Evolutionary conservation across 2,797 vertebrate species (phyloP).

Genomic region (Ctenopoma kingsleyae): DNA sequence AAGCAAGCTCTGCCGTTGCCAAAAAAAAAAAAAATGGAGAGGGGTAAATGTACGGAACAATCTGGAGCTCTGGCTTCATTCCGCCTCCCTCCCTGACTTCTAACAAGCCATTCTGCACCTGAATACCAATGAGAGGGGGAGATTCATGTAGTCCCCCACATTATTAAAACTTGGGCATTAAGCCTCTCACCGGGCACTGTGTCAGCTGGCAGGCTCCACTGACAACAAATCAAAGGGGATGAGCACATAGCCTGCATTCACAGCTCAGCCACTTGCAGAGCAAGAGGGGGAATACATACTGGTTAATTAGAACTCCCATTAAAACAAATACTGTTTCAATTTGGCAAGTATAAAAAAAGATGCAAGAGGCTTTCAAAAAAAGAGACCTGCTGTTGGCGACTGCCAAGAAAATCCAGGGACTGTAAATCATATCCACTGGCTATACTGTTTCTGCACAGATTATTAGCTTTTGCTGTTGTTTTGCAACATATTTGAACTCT

Average conservation of each 20-base stretch:
- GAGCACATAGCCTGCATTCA: conserved; percentile 85
- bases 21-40: conserved; percentile 66
- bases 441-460: conserved; percentile 82
- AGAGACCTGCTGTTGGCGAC: conserved; percentile 81
- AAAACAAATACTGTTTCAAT: conserved; percentile 88
- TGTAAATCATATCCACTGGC: conserved; percentile 85
- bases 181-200: conserved; percentile 85
- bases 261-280: conserved; percentile 78
- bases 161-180: conserved; percentile 88
- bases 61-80: conserved; percentile 80
- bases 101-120: conserved; percentile 85
- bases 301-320: conserved; percentile 88
- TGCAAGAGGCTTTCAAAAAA: conserved; percentile 86
- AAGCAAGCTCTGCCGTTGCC: conserved; percentile 82
- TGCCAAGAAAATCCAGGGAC: conserved; percentile 85
- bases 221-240: conserved; percentile 86
- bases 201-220: conserved; percentile 86
- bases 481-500: conserved; percentile 78
- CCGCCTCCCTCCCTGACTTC: conserved; percentile 83
- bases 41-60: conserved; percentile 79
- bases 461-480: conserved; percentile 79
- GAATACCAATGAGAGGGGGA: conserved; percentile 87
- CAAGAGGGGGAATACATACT: conserved; percentile 82
- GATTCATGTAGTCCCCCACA: conserved; percentile 83
- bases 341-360: conserved; percentile 86